Conservation (phyloP, 2,797 vertebrate species). For the Natrix natrix region DNA sequence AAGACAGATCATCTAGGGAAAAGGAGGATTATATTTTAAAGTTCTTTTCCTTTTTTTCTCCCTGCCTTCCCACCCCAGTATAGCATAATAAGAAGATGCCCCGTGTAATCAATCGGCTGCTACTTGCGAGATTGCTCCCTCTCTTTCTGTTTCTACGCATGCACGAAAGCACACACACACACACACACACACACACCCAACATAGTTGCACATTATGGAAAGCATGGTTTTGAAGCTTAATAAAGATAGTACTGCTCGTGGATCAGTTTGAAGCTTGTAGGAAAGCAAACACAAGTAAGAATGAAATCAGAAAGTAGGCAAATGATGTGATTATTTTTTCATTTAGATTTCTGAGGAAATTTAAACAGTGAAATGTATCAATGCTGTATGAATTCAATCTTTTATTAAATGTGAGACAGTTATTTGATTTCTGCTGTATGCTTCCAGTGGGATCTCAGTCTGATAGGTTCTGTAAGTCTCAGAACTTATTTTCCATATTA, state of each 20-base stretch:
- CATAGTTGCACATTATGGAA: slow-evolving; percentile 12
- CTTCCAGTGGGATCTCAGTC: neutral
- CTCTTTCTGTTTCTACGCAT: neutral
- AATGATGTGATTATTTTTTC: neutral
- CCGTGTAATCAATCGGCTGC: slow-evolving; percentile 57
- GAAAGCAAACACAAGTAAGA: slow-evolving; percentile 31
- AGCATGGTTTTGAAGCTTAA: slow-evolving; percentile 15
- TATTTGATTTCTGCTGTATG: neutral
- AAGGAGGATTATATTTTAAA: slow-evolving; percentile 74
- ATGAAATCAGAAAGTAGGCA: slow-evolving; percentile 37
- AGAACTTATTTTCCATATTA: neutral
- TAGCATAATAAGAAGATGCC: slow-evolving; percentile 71
- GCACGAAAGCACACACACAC: neutral
- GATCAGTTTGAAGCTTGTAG: slow-evolving; percentile 12
- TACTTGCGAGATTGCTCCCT: slow-evolving; percentile 40
- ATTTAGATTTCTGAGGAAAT: neutral
- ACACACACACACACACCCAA: neutral
- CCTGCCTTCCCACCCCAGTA: neutral
- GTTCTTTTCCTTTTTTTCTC: slow-evolving; percentile 71
- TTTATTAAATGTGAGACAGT: neutral
- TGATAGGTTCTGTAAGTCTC: neutral
- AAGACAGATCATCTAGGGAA: slow-evolving; percentile 75
- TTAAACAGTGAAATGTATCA: slow-evolving; percentile 30
- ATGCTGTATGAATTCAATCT: neutral
- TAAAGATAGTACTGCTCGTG: slow-evolving; percentile 8